Percentiles rank a stretch among this genome's conserved stretches.
Conservation (phyloP, 2,888 invertebrate genomes). For the Drosophila mimetica region DNA sequence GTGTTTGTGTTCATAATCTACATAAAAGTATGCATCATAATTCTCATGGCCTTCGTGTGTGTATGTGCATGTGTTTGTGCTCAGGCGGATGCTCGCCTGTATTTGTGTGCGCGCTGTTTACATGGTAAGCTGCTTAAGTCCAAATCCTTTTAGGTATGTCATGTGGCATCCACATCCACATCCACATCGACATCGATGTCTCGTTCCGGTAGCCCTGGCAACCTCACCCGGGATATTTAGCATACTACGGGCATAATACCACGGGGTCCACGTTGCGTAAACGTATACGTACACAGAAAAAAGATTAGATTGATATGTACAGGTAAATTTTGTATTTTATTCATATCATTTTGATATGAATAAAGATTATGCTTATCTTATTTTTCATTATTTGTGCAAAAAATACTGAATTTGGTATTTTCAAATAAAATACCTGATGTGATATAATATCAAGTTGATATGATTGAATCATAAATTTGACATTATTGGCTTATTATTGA, state of each 20-base stretch:
- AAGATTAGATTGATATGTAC: too few species aligned
- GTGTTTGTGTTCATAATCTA: conserved; percentile 59
- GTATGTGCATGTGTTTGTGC: conserved; percentile 5
- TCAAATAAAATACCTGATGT: too few species aligned
- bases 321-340: too few species aligned
- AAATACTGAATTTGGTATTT: too few species aligned
- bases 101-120: conserved; percentile 53
- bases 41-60: conserved; percentile 22
- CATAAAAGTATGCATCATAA: conserved; percentile 69
- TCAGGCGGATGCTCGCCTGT: conserved; percentile 8
- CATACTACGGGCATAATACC: conserved; percentile 37
- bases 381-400: too few species aligned
- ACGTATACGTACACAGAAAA: background rate
- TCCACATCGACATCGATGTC: background rate
- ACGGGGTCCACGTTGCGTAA: conserved; percentile 7
- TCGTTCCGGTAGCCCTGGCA: conserved; percentile 24
- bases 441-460: too few species aligned
- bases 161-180: conserved; percentile 45
- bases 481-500: too few species aligned
- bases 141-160: conserved; percentile 75
- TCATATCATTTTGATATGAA: too few species aligned
- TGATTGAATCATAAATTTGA: too few species aligned
- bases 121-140: conserved; percentile 73
- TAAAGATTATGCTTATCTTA: too few species aligned
- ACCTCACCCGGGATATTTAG: conserved; percentile 65